phyloP scores from a whole-genome alignment of 35 echinoderm and acorn worm genomes.

The Lytechinus pictus region DNA sequence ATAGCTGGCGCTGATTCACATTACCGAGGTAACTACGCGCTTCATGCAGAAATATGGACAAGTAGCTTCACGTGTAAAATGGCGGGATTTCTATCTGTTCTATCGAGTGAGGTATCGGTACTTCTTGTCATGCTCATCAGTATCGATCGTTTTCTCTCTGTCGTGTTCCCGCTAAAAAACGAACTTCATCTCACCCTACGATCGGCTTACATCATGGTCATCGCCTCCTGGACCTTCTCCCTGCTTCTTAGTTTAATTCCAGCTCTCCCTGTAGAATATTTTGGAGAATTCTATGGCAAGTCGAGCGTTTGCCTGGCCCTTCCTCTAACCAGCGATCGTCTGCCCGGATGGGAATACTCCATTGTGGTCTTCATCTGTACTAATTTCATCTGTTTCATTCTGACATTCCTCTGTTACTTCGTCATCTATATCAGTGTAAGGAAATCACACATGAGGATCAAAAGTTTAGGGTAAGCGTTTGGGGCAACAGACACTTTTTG shows the following conservation, averaged over 20 bases:
- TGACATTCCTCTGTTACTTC: constrained; percentile 43
- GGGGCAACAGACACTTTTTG: too few species aligned
- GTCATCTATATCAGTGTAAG: constrained; percentile 37
- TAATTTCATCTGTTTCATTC: constrained; percentile 32
- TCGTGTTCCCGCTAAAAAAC: constrained; percentile 33
- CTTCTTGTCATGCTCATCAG: constrained; percentile 43
- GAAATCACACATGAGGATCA: constrained; percentile 36
- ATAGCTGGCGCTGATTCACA: neutral
- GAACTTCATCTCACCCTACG: neutral
- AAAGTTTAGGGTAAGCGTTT: constrained; percentile 26
- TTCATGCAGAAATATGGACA: constrained; percentile 25
- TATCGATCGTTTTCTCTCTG: constrained; percentile 34
- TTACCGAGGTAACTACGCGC: constrained; percentile 14
- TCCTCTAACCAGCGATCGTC: constrained; percentile 42
- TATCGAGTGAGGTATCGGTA: constrained; percentile 24
- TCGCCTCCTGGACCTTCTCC: neutral
- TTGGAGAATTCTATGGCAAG: constrained; percentile 34
- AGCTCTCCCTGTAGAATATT: constrained; percentile 14
- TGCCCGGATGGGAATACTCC: constrained; percentile 28
- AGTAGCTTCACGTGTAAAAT: neutral
- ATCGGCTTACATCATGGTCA: constrained; percentile 5
- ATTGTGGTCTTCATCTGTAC: constrained; percentile 36
- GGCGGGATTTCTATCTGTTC: constrained; percentile 24
- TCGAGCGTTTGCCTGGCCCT: constrained; percentile 39
- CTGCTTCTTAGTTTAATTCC: constrained; percentile 33